Conservation (phyloP, 2,888 invertebrate genomes). For the Vandiemenella viatica region DNA sequence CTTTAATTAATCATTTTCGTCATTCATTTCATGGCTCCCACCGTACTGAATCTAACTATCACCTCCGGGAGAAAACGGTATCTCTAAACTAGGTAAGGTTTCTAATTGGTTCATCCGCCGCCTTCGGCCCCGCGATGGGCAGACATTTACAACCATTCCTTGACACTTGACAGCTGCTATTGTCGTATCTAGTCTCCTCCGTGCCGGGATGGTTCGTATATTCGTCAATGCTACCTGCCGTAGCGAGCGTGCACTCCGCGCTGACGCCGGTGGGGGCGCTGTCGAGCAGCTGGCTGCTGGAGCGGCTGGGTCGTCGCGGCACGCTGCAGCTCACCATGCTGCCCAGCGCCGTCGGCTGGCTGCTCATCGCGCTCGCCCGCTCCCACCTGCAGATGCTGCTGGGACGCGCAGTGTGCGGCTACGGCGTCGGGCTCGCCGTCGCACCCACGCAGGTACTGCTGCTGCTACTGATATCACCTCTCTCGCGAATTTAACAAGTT, state of each 20-base stretch:
- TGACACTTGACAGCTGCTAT: too few species aligned
- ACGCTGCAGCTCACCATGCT: conserved; percentile 47
- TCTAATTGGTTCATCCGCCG: too few species aligned
- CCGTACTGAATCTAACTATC: too few species aligned
- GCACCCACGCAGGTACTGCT: conserved; percentile 33
- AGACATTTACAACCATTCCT: too few species aligned
- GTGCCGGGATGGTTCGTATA: too few species aligned
- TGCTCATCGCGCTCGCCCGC: conserved; percentile 6
- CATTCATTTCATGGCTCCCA: too few species aligned
- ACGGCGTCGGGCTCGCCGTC: conserved; percentile 55
- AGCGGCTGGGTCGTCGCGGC: conserved; percentile 48
- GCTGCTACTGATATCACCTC: background rate
- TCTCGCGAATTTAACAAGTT: too few species aligned
- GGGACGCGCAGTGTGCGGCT: conserved; percentile 53
- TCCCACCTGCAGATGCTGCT: conserved; percentile 25
- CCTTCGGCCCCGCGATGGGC: too few species aligned
- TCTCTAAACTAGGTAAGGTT: too few species aligned
- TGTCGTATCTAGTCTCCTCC: too few species aligned
- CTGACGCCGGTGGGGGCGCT: conserved; percentile 61
- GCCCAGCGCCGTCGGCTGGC: conserved; percentile 27
- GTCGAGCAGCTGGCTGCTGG: conserved; percentile 54
- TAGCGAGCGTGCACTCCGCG: conserved; percentile 64
- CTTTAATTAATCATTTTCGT: too few species aligned
- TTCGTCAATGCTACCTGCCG: conserved; percentile 13
- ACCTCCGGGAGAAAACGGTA: too few species aligned